A percentile compares a stretch with the other conserved stretches of the same genome.
Conservation (phyloP, 2,797 vertebrate species). For the Natrix natrix region DNA sequence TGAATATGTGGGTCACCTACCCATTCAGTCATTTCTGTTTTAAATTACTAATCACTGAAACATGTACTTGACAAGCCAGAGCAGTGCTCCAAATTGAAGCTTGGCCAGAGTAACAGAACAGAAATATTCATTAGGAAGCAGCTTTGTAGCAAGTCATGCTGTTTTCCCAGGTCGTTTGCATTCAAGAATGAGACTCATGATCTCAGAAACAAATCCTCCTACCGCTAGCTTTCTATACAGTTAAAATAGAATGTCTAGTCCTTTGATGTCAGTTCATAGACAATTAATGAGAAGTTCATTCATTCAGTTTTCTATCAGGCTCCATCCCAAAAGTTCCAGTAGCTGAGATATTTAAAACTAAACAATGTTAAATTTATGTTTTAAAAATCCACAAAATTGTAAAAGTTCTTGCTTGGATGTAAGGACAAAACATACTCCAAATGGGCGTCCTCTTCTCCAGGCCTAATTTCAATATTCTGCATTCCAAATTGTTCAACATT, state of each 20-base stretch:
- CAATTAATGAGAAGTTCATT: background rate
- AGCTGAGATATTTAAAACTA: background rate
- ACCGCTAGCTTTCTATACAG: background rate
- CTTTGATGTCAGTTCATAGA: background rate
- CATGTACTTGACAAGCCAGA: background rate
- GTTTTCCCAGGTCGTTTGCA: background rate
- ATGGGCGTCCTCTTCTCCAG: background rate
- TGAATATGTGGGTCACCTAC: background rate
- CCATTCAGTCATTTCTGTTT: background rate
- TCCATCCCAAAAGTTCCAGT: background rate
- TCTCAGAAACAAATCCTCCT: background rate
- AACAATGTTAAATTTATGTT: background rate
- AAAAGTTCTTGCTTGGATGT: background rate
- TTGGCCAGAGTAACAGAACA: background rate
- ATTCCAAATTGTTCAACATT: background rate
- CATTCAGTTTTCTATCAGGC: background rate
- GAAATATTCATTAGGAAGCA: background rate
- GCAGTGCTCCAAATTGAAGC: background rate
- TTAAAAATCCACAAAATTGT: background rate
- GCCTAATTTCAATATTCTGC: background rate
- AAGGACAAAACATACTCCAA: background rate
- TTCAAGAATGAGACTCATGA: background rate
- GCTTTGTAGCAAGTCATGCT: background rate
- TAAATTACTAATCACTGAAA: background rate
- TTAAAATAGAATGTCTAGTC: background rate